phyloP scores from a whole-genome alignment of 2,113 vertebrate species.

The Forbesichthys agassizii region DNA sequence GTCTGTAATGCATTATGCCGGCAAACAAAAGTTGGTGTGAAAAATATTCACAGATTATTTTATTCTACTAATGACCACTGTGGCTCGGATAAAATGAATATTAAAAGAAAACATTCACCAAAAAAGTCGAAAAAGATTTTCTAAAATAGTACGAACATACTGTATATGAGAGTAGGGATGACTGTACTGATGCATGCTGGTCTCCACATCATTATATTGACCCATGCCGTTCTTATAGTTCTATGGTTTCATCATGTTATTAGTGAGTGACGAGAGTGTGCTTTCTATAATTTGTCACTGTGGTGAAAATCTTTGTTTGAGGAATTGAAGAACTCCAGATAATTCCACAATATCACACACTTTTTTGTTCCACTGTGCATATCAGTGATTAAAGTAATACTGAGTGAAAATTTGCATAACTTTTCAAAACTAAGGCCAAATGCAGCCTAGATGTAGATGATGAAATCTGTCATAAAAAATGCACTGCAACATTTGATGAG shows the following conservation, averaged over 20 bases:
- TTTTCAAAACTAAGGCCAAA: not conserved
- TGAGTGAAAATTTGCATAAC: no score
- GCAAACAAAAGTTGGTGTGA: slow-evolving; percentile 48
- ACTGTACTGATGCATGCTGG: not conserved
- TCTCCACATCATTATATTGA: not conserved
- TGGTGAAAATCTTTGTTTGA: no score
- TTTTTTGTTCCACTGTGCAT: no score
- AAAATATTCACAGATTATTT: slow-evolving; percentile 22
- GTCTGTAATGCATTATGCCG: slow-evolving; percentile 51
- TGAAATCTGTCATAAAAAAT: slow-evolving; percentile 32
- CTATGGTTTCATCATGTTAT: no score
- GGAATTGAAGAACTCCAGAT: no score
- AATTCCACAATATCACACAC: no score
- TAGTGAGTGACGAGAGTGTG: no score
- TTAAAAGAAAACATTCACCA: slow-evolving; percentile 28
- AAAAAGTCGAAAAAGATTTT: slow-evolving; percentile 9
- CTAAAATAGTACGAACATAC: not conserved
- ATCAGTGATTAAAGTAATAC: no score
- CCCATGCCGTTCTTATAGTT: no score
- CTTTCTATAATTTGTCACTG: no score
- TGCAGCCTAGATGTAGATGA: slow-evolving; percentile 6
- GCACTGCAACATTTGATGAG: slow-evolving; percentile 40
- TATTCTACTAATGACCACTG: slow-evolving; percentile 29
- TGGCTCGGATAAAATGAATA: slow-evolving; percentile 11
- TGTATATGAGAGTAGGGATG: not conserved